Conservation (phyloP, 2,113 vertebrate species). For the Suncus etruscus region DNA sequence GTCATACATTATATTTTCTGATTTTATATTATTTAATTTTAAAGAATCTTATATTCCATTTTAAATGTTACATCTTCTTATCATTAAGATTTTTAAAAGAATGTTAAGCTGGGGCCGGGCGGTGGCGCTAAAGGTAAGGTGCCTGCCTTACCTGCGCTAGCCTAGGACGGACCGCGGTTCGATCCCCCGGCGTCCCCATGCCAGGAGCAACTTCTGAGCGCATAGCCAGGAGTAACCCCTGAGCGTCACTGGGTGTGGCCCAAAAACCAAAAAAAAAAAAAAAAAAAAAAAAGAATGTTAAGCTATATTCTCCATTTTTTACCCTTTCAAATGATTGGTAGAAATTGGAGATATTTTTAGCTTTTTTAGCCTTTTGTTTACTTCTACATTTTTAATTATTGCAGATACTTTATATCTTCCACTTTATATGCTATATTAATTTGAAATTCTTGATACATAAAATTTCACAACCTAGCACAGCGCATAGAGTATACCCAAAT, state of each 20-base stretch:
- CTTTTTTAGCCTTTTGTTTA: not conserved
- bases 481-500: not conserved
- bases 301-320: not conserved
- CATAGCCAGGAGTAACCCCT: too few relatives aligned
- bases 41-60: not conserved
- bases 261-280: too few relatives aligned
- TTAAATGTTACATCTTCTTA: not conserved
- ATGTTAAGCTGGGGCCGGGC: too few relatives aligned
- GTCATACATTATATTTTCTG: not conserved
- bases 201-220: too few relatives aligned
- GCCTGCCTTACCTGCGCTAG: too few relatives aligned
- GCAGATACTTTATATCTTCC: not conserved
- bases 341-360: not conserved
- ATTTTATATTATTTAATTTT: not conserved
- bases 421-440: not conserved
- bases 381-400: not conserved
- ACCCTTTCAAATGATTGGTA: rapidly evolving
- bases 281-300: not conserved
- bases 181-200: too few relatives aligned
- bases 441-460: not conserved
- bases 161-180: too few relatives aligned
- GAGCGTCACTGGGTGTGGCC: too few relatives aligned
- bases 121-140: too few relatives aligned
- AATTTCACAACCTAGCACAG: not conserved
- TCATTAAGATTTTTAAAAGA: too few relatives aligned